Percentiles rank a stretch among this genome's conserved stretches.
Conservation (phyloP, 1,140 invertebrate species). For the Bombus impatiens region DNA sequence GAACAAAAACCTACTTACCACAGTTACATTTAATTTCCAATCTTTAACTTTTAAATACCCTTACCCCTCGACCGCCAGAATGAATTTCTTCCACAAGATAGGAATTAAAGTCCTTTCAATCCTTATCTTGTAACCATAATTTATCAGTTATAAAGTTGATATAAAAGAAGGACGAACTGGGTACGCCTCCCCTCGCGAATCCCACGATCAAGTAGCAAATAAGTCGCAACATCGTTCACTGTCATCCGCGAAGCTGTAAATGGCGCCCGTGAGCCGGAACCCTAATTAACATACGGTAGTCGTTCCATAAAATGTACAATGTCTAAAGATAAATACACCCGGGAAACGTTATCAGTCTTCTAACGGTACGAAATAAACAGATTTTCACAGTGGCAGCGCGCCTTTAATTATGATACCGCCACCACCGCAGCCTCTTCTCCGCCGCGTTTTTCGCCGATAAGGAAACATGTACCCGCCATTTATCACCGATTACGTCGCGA, state of each 20-base stretch:
- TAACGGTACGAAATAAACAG: constrained; percentile 60
- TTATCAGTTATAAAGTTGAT: neutral
- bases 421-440: neutral
- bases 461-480: constrained; percentile 51
- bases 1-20: too few relatives aligned
- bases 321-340: constrained; percentile 28
- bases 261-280: neutral
- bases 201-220: neutral
- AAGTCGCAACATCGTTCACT: neutral
- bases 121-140: neutral
- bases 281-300: constrained; percentile 50
- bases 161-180: neutral
- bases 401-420: constrained; percentile 48
- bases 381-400: constrained; percentile 46
- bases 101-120: too few relatives aligned
- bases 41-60: neutral
- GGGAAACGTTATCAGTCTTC: constrained; percentile 41
- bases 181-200: neutral
- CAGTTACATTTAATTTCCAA: too few relatives aligned
- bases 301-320: constrained; percentile 23
- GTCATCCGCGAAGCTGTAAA: constrained; percentile 12
- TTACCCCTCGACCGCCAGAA: neutral
- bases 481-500: constrained; percentile 56
- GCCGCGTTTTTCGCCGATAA: constrained; percentile 38
- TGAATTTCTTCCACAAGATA: too few relatives aligned